Percentiles rank a stretch among this genome's conserved stretches.
Conservation (phyloP, 2,797 vertebrate genomes). For the Antennarius maculatus region DNA sequence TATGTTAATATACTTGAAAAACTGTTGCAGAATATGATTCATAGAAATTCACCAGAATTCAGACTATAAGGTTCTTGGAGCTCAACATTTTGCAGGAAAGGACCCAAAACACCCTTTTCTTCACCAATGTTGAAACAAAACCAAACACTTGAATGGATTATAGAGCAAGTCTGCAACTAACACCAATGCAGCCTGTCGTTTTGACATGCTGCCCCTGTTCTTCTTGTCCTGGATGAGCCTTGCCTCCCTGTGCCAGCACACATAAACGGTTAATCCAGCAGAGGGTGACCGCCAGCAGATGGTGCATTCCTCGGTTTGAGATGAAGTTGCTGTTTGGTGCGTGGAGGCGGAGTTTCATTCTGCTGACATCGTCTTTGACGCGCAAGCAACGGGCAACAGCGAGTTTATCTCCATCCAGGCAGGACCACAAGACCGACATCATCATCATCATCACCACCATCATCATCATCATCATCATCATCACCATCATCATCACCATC, state of each 20-base stretch:
- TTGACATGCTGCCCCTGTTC: not conserved
- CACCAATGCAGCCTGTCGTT: not conserved
- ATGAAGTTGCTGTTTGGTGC: conserved; percentile 22
- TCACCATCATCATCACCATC: conserved; percentile 23
- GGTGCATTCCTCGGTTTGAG: conserved; percentile 39
- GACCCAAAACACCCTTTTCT: too few relatives aligned
- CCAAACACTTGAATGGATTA: too few relatives aligned
- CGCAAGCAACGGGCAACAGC: conserved; percentile 31
- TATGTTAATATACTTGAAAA: too few relatives aligned
- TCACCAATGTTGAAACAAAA: too few relatives aligned
- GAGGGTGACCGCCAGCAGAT: conserved; percentile 51
- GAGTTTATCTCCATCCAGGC: conserved; percentile 46
- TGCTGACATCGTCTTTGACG: conserved; percentile 21
- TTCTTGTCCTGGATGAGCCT: not conserved
- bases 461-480: conserved; percentile 10
- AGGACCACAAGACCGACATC: conserved; percentile 41
- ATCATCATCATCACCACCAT: conserved; percentile 17
- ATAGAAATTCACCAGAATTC: not conserved
- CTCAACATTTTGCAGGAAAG: too few relatives aligned
- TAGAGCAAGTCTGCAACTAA: not conserved
- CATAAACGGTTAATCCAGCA: conserved; percentile 1
- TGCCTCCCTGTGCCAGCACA: not conserved
- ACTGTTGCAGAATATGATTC: too few relatives aligned
- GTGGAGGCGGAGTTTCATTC: conserved; percentile 56
- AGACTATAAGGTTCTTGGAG: too few relatives aligned